phyloP scores from a whole-genome alignment of 2,888 invertebrate genomes.

The Sphaerophoria taeniata region DNA sequence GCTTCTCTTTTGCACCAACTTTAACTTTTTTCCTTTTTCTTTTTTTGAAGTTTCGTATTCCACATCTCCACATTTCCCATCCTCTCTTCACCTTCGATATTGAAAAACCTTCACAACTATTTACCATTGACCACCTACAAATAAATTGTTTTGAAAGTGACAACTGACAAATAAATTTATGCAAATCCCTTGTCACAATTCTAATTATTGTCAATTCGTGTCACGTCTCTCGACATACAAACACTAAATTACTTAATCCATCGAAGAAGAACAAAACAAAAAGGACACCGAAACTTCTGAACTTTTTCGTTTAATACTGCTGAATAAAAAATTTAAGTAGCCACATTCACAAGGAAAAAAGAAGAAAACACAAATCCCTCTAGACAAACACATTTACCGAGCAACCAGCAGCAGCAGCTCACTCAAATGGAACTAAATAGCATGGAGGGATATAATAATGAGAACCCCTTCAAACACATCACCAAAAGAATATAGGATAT shows the following conservation, averaged over 20 bases:
- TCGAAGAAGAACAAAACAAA: constrained; percentile 3
- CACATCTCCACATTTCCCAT: too few species aligned
- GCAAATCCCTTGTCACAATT: constrained; percentile 30
- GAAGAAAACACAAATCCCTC: constrained; percentile 20
- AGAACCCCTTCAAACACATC: constrained; percentile 33
- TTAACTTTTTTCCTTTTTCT: too few species aligned
- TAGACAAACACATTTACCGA: constrained; percentile 43
- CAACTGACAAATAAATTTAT: constrained; percentile 19
- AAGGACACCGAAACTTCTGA: not conserved
- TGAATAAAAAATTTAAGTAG: not conserved
- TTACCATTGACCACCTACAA: too few species aligned
- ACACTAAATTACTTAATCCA: constrained; percentile 59
- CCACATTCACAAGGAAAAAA: not conserved
- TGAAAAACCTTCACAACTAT: too few species aligned
- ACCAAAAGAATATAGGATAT: not conserved
- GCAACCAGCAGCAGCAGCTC: constrained; percentile 37
- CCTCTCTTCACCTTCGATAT: too few species aligned
- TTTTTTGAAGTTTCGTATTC: too few species aligned
- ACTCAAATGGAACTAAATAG: constrained; percentile 44
- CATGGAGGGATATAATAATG: constrained; percentile 29
- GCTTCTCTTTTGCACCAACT: too few species aligned
- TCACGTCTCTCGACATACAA: constrained; percentile 41
- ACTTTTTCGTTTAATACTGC: not conserved
- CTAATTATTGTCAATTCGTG: constrained; percentile 27
- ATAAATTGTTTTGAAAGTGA: not conserved